Conservation (phyloP, 2,888 invertebrate species). For the Phortica okadai region DNA sequence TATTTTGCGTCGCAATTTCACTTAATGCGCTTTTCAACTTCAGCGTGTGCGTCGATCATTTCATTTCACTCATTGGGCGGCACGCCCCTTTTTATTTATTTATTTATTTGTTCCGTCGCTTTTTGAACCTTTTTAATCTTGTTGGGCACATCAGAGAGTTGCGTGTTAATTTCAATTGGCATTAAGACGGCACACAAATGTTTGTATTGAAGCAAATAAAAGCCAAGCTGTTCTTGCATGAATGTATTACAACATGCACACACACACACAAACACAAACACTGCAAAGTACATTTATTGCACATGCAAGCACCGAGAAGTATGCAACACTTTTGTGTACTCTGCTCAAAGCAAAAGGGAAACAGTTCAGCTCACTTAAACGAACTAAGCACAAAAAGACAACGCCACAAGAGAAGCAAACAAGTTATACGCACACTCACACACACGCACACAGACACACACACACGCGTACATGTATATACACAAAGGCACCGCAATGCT, state of each 20-base stretch:
- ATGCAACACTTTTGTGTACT: not conserved
- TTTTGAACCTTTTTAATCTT: not conserved
- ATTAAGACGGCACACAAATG: not conserved
- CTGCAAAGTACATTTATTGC: not conserved
- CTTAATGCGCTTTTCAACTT: not conserved
- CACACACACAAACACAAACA: not conserved
- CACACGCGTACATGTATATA: conserved; percentile 29
- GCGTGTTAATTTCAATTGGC: not conserved
- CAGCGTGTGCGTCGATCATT: not conserved
- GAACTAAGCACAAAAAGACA: not conserved
- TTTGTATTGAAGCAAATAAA: not conserved
- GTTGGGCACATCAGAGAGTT: not conserved
- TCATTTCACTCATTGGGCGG: not conserved
- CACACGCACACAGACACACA: conserved; percentile 29
- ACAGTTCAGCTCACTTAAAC: conserved; percentile 41
- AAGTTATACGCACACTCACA: conserved; percentile 25
- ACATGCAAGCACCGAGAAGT: not conserved
- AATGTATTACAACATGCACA: not conserved
- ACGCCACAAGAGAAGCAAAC: conserved; percentile 37
- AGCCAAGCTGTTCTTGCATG: not conserved
- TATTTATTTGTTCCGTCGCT: not conserved
- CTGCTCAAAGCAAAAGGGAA: conserved; percentile 39
- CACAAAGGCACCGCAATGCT: conserved; percentile 5
- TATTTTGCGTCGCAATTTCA: not conserved
- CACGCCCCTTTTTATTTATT: not conserved